These are phyloP conservation scores for Epirrita christyi DNA, from an alignment of 2,888 invertebrate species.

Conservation along the genomic window DNA sequence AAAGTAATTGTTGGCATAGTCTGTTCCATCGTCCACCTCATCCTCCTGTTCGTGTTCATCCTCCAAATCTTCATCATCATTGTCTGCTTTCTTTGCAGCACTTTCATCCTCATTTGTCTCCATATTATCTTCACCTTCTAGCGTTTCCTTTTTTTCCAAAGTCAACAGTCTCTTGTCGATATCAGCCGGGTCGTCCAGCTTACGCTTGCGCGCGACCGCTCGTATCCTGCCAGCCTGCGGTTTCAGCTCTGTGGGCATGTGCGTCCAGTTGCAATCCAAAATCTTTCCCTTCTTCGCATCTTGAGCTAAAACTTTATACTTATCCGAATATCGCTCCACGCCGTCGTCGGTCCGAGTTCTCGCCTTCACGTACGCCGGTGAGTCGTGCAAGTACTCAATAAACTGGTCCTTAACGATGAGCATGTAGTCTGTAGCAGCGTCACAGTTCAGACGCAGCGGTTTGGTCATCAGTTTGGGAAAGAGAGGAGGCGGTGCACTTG, in stretches of 20 bases:
- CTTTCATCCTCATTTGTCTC: constrained; percentile 73
- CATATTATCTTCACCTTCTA: constrained; percentile 75
- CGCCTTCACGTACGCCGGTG: constrained; percentile 85
- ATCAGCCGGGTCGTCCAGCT: constrained; percentile 66
- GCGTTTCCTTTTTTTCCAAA: constrained; percentile 87
- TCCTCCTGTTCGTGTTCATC: constrained; percentile 90
- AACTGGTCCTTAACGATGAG: constrained; percentile 90
- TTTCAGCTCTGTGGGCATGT: constrained; percentile 87
- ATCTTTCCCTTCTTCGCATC: constrained; percentile 74
- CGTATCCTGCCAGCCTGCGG: constrained; percentile 76
- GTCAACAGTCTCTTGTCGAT: constrained; percentile 85
- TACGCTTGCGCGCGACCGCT: constrained; percentile 61
- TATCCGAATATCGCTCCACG: constrained; percentile 85
- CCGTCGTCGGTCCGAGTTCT: constrained; percentile 76
- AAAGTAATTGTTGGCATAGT: constrained; percentile 94
- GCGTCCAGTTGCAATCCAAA: constrained; percentile 84
- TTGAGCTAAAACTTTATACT: constrained; percentile 78
- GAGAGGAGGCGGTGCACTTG: constrained; percentile 84
- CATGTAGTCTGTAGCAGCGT: constrained; percentile 87
- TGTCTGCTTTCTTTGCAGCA: constrained; percentile 80
- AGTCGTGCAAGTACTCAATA: constrained; percentile 88
- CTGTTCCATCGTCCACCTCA: constrained; percentile 95
- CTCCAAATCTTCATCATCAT: constrained; percentile 84
- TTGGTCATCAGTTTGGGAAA: constrained; percentile 85
- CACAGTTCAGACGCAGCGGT: constrained; percentile 79